phyloP scores from a whole-genome alignment of 2,888 invertebrate genomes.

The Anaspis maculata region DNA sequence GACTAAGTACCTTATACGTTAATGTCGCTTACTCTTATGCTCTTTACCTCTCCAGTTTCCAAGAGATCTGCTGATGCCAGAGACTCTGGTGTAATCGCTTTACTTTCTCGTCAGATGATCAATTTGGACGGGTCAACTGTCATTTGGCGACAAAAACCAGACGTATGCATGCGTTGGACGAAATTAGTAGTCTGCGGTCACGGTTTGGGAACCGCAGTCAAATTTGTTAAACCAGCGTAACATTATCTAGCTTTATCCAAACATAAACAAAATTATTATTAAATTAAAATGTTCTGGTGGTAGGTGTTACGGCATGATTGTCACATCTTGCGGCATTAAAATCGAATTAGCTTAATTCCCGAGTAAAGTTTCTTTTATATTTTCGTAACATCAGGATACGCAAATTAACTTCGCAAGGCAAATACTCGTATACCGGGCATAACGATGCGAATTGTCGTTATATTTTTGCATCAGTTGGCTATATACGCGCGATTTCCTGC shows the following conservation, averaged over 20 bases:
- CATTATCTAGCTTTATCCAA: constrained; percentile 29
- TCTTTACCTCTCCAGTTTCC: too few species aligned
- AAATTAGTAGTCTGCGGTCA: constrained; percentile 19
- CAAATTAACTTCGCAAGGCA: constrained; percentile 36
- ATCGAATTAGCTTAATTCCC: constrained; percentile 37
- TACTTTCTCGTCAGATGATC: too few species aligned
- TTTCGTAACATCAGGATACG: constrained; percentile 28
- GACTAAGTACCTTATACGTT: too few species aligned
- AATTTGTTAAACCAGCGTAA: constrained; percentile 32
- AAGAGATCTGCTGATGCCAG: too few species aligned
- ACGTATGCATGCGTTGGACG: constrained; percentile 4
- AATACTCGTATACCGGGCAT: too few species aligned
- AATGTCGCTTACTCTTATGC: too few species aligned
- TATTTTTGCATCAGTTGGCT: too few species aligned
- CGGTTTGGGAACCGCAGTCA: constrained; percentile 24
- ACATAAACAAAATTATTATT: constrained; percentile 40
- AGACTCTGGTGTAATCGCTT: too few species aligned
- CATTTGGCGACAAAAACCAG: too few species aligned
- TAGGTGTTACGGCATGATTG: constrained; percentile 43
- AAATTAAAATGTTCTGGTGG: constrained; percentile 42
- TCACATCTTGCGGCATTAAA: constrained; percentile 40
- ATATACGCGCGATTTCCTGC: too few species aligned
- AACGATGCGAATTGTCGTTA: too few species aligned
- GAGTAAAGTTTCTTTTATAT: constrained; percentile 17
- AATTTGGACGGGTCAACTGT: too few species aligned